phyloP scores from a whole-genome alignment of 2,113 vertebrate species.

The Hyla sarda region DNA sequence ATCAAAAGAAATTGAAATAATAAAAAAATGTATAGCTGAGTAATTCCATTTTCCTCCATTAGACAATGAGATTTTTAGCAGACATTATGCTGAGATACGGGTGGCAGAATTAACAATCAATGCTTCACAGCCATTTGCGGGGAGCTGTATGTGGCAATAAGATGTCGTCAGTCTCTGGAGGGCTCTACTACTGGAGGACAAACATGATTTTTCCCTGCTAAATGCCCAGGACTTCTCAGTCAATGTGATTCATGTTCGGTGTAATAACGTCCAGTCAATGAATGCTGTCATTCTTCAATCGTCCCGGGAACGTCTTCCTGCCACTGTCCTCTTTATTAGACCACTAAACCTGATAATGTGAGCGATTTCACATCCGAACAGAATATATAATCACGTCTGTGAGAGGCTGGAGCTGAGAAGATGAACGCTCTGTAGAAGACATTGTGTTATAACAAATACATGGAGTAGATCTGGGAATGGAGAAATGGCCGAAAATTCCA shows the following conservation, averaged over 20 bases:
- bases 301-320: background rate
- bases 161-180: background rate
- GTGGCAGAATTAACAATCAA: background rate
- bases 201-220: constrained; percentile 24
- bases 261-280: constrained; percentile 35
- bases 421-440: background rate
- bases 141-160: constrained; percentile 4
- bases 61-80: background rate
- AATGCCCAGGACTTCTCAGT: constrained; percentile 10
- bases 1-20: background rate
- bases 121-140: background rate
- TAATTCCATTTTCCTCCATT: constrained; percentile 1
- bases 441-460: background rate
- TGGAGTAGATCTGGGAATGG: too few relatives aligned
- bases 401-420: background rate
- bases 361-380: background rate
- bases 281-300: constrained; percentile 9
- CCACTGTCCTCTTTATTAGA: constrained; percentile 25
- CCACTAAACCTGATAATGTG: constrained; percentile 28
- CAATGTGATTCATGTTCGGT: constrained; percentile 20
- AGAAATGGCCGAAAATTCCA: background rate
- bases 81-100: constrained; percentile 1
- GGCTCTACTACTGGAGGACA: background rate
- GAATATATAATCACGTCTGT: background rate
- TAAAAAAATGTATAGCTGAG: background rate